Percentiles rank a stretch among this genome's conserved stretches.
Conservation (phyloP, 2,797 vertebrate species). For the Dryobates pubescens region DNA sequence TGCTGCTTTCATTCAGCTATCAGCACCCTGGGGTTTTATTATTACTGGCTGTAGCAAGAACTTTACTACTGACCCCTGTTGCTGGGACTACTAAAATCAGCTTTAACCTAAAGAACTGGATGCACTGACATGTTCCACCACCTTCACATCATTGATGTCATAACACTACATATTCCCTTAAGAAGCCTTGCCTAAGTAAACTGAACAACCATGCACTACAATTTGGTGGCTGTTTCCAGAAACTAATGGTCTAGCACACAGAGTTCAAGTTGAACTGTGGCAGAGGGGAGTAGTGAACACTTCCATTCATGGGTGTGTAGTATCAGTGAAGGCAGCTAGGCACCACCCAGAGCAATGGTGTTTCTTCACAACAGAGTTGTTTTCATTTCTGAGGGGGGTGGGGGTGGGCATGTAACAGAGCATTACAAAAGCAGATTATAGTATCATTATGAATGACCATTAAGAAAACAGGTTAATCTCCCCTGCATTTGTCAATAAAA, state of each 20-base stretch:
- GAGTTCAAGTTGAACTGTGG: neutral
- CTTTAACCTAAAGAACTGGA: neutral
- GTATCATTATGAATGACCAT: slow-evolving; percentile 5
- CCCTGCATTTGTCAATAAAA: neutral
- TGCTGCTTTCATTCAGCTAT: neutral
- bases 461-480: slow-evolving; percentile 37
- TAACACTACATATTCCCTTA: neutral
- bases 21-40: neutral
- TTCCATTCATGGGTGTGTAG: neutral
- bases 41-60: neutral
- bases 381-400: slow-evolving; percentile 1
- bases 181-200: neutral
- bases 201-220: neutral
- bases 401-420: neutral
- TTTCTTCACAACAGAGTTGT: neutral
- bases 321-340: neutral
- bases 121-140: neutral
- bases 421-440: neutral
- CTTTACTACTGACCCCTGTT: neutral
- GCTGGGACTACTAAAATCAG: neutral
- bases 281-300: neutral
- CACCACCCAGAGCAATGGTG: neutral
- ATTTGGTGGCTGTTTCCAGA: neutral
- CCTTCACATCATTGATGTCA: neutral
- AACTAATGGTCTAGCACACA: neutral